Conservation (phyloP, 53 echinoderm and acorn worm species). For the Paelopatides confundens region DNA sequence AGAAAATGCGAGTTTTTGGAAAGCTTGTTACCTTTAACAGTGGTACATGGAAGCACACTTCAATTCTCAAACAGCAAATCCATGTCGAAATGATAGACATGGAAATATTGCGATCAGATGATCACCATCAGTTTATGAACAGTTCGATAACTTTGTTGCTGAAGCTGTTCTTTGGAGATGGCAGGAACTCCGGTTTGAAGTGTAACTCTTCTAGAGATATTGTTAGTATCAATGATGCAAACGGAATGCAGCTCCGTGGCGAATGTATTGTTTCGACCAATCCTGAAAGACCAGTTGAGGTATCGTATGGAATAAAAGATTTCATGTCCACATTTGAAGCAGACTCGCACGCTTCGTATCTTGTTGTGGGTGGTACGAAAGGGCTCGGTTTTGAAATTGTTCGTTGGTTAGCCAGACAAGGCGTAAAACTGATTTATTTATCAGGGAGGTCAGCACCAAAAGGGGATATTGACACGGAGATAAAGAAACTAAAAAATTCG, state of each 20-base stretch:
- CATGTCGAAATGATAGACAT: background rate
- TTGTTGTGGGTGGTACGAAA: constrained; percentile 74
- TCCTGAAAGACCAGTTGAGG: background rate
- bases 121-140: background rate
- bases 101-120: background rate
- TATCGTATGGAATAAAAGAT: background rate
- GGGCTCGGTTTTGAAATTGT: constrained; percentile 70
- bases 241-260: background rate
- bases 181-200: too few species aligned
- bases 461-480: too few species aligned
- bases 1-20: background rate
- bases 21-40: background rate
- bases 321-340: background rate
- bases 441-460: too few species aligned
- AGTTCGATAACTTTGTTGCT: background rate
- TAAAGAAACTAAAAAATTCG: too few species aligned
- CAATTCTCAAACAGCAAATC: background rate
- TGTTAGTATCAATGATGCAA: background rate
- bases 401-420: constrained; percentile 61
- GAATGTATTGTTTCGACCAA: background rate
- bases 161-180: background rate
- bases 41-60: background rate
- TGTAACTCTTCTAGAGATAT: background rate
- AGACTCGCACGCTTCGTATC: constrained; percentile 56
- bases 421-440: constrained; percentile 57